A percentile compares a stretch with the other conserved stretches of the same genome.
These are phyloP conservation scores for Lacerta bilineata DNA, from an alignment of 2,797 vertebrate genomes.

Conservation along the genomic window DNA sequence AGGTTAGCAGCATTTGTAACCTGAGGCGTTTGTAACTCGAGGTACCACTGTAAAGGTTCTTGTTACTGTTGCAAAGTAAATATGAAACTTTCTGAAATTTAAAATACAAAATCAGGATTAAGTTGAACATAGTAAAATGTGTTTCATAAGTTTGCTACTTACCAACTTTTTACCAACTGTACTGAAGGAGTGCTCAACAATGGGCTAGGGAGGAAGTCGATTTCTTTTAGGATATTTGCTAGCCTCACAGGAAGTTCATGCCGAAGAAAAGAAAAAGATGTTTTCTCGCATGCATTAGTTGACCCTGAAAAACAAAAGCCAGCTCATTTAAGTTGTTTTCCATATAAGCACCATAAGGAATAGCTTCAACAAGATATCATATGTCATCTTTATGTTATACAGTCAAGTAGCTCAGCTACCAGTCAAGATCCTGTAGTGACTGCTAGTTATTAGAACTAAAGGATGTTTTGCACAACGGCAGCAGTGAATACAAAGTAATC, in stretches of 20 bases:
- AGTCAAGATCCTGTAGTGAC: not conserved
- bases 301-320: slow-evolving; percentile 82
- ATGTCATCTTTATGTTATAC: not conserved
- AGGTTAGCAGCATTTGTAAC: too few relatives aligned
- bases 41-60: not conserved
- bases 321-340: not conserved
- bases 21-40: too few relatives aligned
- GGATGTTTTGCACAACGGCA: not conserved
- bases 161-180: slow-evolving; percentile 93
- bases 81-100: not conserved
- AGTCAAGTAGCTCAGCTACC: not conserved
- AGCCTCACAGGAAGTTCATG: slow-evolving; percentile 97
- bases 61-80: not conserved
- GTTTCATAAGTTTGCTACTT: slow-evolving; percentile 53
- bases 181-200: slow-evolving; percentile 91
- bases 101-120: not conserved
- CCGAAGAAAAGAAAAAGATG: slow-evolving; percentile 94
- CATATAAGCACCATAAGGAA: not conserved
- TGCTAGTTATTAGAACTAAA: not conserved
- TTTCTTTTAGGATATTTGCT: slow-evolving; percentile 97
- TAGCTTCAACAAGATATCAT: not conserved
- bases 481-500: not conserved
- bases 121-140: not conserved
- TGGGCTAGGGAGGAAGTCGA: slow-evolving; percentile 93
- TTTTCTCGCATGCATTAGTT: slow-evolving; percentile 96